phyloP scores from a whole-genome alignment of 2,888 invertebrate genomes.

The Lycia hirtaria region DNA sequence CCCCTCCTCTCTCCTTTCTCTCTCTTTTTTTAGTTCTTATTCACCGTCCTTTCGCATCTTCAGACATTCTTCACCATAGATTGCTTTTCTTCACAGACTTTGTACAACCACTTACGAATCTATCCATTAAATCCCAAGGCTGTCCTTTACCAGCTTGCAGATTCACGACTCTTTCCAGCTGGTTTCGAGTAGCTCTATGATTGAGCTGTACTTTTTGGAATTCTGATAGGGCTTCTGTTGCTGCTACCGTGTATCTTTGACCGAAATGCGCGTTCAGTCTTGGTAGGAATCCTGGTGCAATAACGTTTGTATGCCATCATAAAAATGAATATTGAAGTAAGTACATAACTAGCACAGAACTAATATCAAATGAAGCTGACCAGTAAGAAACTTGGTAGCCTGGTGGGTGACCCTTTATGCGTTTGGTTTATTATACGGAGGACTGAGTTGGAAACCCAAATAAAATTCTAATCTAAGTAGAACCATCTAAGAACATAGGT shows the following conservation, averaged over 20 bases:
- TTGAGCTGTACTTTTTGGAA: constrained; percentile 87
- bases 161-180: constrained; percentile 85
- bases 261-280: constrained; percentile 88
- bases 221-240: constrained; percentile 90
- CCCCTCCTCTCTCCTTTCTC: background rate
- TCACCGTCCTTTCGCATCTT: constrained; percentile 7
- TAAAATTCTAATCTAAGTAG: too few species aligned
- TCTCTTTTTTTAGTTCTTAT: too few species aligned
- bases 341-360: background rate
- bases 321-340: too few species aligned
- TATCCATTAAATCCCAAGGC: constrained; percentile 86
- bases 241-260: constrained; percentile 89
- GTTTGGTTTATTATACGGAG: too few species aligned
- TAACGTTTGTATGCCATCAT: background rate
- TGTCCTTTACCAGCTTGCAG: constrained; percentile 87
- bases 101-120: constrained; percentile 79
- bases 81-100: background rate
- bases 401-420: too few species aligned
- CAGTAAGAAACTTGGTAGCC: too few species aligned
- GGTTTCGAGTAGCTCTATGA: constrained; percentile 85
- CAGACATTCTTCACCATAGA: constrained; percentile 8
- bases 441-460: too few species aligned
- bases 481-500: too few species aligned
- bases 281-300: constrained; percentile 86
- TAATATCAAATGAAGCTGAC: too few species aligned